phyloP scores from a whole-genome alignment of 2,888 invertebrate genomes.

The Troides oblongomaculatus region DNA sequence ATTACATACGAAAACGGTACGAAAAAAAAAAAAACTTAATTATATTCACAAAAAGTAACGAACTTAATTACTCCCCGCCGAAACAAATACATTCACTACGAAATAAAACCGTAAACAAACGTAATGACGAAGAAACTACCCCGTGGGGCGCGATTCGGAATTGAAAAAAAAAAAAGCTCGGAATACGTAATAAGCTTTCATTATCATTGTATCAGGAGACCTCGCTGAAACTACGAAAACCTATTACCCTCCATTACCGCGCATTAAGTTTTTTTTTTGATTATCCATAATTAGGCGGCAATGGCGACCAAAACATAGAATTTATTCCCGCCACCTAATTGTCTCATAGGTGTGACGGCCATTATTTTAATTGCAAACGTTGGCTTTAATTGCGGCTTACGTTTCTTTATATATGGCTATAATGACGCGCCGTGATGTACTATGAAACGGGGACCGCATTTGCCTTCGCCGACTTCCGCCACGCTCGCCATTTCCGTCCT shows the following conservation, averaged over 20 bases:
- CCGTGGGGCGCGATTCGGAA: conserved; percentile 38
- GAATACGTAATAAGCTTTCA: conserved; percentile 41
- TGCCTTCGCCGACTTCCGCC: conserved; percentile 21
- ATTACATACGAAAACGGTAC: conserved; percentile 1
- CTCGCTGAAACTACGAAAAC: conserved; percentile 39
- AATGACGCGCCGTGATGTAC: conserved; percentile 44
- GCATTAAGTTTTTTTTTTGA: conserved; percentile 61
- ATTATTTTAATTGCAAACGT: conserved; percentile 77
- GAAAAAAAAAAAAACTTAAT: conserved; percentile 1
- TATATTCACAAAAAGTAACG: conserved; percentile 19
- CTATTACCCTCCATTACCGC: conserved; percentile 51
- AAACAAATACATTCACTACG: conserved; percentile 32
- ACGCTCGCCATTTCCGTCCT: neutral
- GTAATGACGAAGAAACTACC: conserved; percentile 37
- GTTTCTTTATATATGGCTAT: conserved; percentile 62
- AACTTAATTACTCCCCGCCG: conserved; percentile 20
- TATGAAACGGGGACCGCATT: conserved; percentile 40
- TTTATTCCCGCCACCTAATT: conserved; percentile 71
- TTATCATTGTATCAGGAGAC: conserved; percentile 45
- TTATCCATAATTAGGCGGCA: conserved; percentile 55
- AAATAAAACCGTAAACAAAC: conserved; percentile 34
- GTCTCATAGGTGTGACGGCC: conserved; percentile 77
- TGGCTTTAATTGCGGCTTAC: conserved; percentile 64
- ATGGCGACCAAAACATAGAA: conserved; percentile 61
- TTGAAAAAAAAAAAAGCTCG: conserved; percentile 32